Base-by-base conservation (phyloP, 1,140 invertebrate genomes). In the Drosophila sproati region DNA sequence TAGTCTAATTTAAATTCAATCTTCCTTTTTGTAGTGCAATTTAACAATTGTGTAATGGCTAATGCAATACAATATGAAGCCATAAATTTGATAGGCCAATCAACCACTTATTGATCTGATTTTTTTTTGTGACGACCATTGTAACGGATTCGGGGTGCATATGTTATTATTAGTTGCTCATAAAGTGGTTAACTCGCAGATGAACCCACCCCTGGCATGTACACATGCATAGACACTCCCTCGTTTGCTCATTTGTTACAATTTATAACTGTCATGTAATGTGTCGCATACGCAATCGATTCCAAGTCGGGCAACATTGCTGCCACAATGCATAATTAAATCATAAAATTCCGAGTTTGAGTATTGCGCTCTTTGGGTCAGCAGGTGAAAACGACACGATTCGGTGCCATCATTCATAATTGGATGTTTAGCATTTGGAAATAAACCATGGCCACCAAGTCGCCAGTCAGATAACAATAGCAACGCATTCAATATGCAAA, bases 401-500 rank as follows among this genome's bases (percentile, higher is more conserved):
- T 47, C 63, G 66, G 43, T 45, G 43, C 59, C 43, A 57, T 69
- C 80, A 37, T 62, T 50, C 72, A 73, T 77, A 80, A 80, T 80
- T 73, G 47, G 67, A 77, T 83, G 81, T 83, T 52, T 29, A 73
- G 61, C 82, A 71, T 77, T 77, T 86, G 70, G 61, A 67, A 75
- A 86, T 66, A 83, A 66, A 71, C 7, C 10, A 32, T 57, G 67
- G 12, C 32, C 52, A 20, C 48, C 61, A 71, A 68, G 66, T 68
- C 43, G 66, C 64, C 43, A 76, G 67, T 52, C 68, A 72, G 41
- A 54, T 56, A 67, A 54, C 41, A 51, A 28, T 31, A 48, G 10
- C 56, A 64, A 41, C 63, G 51, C 52, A 82, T 79, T 82, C 56
- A 72, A 74, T 87, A 87, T 88, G 79, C 83, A 77, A 88, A 83